Conservation (phyloP, 1,140 invertebrate species). For the Bombus balteatus region DNA sequence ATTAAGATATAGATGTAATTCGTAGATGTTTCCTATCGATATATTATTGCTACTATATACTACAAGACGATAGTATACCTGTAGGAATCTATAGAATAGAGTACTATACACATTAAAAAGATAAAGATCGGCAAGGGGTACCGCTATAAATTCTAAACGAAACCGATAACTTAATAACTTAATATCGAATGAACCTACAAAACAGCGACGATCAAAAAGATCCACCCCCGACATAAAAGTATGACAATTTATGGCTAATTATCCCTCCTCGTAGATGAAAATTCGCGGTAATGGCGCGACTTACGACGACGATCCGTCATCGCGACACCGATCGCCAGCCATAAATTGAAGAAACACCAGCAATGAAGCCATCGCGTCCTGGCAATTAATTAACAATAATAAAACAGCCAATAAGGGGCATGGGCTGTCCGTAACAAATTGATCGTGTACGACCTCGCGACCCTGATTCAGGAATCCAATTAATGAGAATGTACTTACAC, state of each 20-base stretch:
- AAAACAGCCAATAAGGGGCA: conserved; percentile 32
- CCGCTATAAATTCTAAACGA: not conserved
- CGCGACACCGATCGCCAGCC: conserved; percentile 29
- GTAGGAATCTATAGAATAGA: not conserved
- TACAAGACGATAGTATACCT: not conserved
- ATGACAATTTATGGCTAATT: conserved; percentile 59
- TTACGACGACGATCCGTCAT: conserved; percentile 57
- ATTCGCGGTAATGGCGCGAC: conserved; percentile 42
- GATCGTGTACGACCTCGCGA: conserved; percentile 38
- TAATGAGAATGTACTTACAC: conserved; percentile 44
- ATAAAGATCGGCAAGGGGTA: not conserved
- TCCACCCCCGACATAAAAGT: not conserved
- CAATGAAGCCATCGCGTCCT: conserved; percentile 59
- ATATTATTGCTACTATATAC: not conserved
- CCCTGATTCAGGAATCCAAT: conserved; percentile 55
- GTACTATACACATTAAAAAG: not conserved
- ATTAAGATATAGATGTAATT: not conserved
- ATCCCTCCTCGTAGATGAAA: conserved; percentile 27
- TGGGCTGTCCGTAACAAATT: conserved; percentile 46
- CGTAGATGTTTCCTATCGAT: not conserved
- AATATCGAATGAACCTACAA: not conserved
- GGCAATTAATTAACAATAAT: conserved; percentile 66
- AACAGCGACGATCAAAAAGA: not conserved
- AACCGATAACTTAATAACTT: not conserved
- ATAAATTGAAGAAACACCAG: conserved; percentile 44